A percentile compares a stretch with the other conserved stretches of the same genome.
These are phyloP conservation scores for Platyscelio sp. DNA, from an alignment of 2,888 invertebrate species.

Conservation along the genomic window DNA sequence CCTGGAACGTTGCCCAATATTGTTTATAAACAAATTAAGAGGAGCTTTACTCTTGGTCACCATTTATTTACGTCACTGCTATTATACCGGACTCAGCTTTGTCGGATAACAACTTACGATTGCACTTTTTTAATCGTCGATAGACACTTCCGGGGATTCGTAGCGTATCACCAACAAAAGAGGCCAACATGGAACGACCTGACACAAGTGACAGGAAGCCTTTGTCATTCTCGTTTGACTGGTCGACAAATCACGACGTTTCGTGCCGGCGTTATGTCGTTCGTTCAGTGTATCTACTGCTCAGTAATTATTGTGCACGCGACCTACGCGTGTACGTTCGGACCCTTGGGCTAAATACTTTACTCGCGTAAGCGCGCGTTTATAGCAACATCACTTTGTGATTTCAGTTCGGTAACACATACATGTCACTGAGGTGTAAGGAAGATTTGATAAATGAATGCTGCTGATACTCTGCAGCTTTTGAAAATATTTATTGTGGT, in stretches of 20 bases:
- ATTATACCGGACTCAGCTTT: no score
- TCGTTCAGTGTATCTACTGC: constrained; percentile 73
- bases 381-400: constrained; percentile 4
- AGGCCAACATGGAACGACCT: constrained; percentile 27
- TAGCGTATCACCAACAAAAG: constrained; percentile 5
- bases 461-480: background rate
- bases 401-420: constrained; percentile 10
- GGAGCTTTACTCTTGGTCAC: no score
- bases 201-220: constrained; percentile 76
- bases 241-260: constrained; percentile 34
- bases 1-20: constrained; percentile 24
- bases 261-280: constrained; percentile 70
- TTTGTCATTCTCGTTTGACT: constrained; percentile 77
- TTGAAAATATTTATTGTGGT: constrained; percentile 43
- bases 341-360: constrained; percentile 20
- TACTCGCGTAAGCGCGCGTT: constrained; percentile 22
- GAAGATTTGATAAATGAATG: constrained; percentile 36
- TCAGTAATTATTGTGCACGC: constrained; percentile 77
- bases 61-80: no score
- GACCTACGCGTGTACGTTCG: constrained; percentile 55
- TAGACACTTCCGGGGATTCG: constrained; percentile 48
- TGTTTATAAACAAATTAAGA: constrained; percentile 47
- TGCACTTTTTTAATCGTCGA: constrained; percentile 64
- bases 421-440: background rate
- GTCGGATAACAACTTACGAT: constrained; percentile 43